Evolutionary conservation across 2,797 vertebrate species (phyloP), one percentile per base, ranked within the genome.

Genomic region (Vespertilio murinus): DNA sequence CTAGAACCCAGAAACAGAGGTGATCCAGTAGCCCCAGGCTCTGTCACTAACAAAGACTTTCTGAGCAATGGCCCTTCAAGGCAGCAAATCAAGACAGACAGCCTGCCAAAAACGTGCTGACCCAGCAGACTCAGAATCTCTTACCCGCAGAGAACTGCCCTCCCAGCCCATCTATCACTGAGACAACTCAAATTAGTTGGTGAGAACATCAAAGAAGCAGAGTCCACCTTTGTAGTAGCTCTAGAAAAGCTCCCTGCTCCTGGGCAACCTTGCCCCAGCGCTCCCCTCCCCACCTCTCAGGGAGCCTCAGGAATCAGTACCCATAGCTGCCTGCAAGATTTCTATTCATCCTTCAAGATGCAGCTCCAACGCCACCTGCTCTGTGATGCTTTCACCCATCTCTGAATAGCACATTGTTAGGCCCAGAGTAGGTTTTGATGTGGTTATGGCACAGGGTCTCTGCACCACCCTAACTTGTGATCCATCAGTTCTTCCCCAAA

Each of bases 61-160:
- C 92, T 96, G 93, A 96, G 93, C 93, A 92, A 95, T 84, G 88
- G 91, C 86, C 93, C 89, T 96, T 97, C 96, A 96, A 91, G 96
- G 83, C 86, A 90, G 81, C 96, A 97, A 97, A 97, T 96, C 93
- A 96, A 96, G 97, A 97, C 87, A 96, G 96, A 97, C 97, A 97
- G 92, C 91, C 96, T 97, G 96, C 86, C 96, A 95, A 74, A 96
- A 97, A 91, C 96, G 70, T 94, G 93, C 82, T 1, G 0, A 93
- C 59, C 93, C 54, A 92, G 96, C 95, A 95, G 92, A 92, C 86
- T 92, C 75, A 28, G 83, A 96, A 96, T 96, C 91, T 91, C 90
- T 96, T 93, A 94, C 82, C 88, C 6, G 0, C 42, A 1, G 22
- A 93, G 94, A 93, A 81, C 56, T 88, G 47, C 42, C 61, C 64